phyloP scores from a whole-genome alignment of 2,888 invertebrate genomes.

The Drosophila longiperda region DNA sequence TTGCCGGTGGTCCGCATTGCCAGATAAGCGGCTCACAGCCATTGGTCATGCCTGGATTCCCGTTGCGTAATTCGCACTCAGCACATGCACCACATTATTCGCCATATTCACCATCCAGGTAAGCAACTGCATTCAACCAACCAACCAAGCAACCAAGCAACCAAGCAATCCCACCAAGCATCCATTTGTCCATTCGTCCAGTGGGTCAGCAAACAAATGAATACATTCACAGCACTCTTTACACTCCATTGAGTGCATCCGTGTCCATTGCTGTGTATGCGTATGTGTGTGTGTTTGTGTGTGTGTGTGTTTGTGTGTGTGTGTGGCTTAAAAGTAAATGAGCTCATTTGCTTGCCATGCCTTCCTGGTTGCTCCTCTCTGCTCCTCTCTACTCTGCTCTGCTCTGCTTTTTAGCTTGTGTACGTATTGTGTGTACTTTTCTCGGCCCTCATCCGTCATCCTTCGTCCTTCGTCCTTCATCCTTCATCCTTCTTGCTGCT shows the following conservation, averaged over 20 bases:
- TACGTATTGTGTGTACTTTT: neutral
- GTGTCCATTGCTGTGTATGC: neutral
- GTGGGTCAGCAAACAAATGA: conserved; percentile 14
- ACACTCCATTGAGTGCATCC: conserved; percentile 22
- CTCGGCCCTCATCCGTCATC: neutral
- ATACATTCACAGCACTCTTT: conserved; percentile 1
- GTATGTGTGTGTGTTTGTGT: neutral
- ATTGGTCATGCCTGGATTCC: conserved; percentile 95
- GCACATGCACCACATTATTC: conserved; percentile 92
- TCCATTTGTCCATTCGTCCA: neutral
- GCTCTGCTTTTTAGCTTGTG: neutral
- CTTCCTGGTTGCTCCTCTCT: neutral
- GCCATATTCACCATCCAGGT: conserved; percentile 95
- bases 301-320: neutral
- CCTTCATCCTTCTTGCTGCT: neutral
- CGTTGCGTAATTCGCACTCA: conserved; percentile 88
- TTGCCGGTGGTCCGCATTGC: conserved; percentile 87
- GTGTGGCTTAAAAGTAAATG: conserved; percentile 7
- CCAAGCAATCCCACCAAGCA: neutral
- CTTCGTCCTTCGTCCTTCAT: neutral
- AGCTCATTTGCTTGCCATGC: conserved; percentile 9
- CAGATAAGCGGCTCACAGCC: conserved; percentile 90
- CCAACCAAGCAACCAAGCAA: neutral
- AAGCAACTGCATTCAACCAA: conserved; percentile 42
- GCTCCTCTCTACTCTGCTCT: neutral